A percentile compares a stretch with the other conserved stretches of the same genome.
These are phyloP conservation scores for Scaptomyza pallida DNA, from an alignment of 1,140 invertebrate species.

Conservation along the genomic window DNA sequence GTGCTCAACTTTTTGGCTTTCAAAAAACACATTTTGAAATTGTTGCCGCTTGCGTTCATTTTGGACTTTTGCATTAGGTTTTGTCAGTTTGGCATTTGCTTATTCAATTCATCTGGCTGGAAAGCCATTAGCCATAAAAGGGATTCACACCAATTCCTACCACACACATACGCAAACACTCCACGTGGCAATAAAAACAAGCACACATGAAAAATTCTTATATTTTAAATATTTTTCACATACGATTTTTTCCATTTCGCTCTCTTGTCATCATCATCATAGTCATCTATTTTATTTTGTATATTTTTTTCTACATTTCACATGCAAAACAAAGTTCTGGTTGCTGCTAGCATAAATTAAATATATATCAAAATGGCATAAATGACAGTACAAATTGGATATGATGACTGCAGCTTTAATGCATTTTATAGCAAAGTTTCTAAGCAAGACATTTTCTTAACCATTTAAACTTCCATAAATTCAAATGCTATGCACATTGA, in stretches of 20 bases:
- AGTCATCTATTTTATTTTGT: conserved; percentile 30
- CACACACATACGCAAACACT: background rate
- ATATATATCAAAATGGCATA: conserved; percentile 11
- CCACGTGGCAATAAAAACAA: conserved; percentile 36
- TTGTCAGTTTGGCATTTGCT: conserved; percentile 45
- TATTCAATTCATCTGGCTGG: conserved; percentile 58
- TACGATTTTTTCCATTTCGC: conserved; percentile 45
- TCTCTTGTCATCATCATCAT: conserved; percentile 38
- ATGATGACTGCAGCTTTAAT: background rate
- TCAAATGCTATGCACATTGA: background rate
- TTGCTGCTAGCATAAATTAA: conserved; percentile 33
- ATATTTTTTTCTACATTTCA: conserved; percentile 27
- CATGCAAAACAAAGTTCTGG: conserved; percentile 21
- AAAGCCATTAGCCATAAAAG: conserved; percentile 62
- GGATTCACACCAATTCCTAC: conserved; percentile 2
- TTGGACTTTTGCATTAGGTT: conserved; percentile 32
- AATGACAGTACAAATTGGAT: conserved; percentile 16
- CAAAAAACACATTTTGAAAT: conserved; percentile 57
- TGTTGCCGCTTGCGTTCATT: conserved; percentile 50
- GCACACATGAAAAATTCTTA: conserved; percentile 40
- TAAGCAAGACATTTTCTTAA: too few relatives aligned
- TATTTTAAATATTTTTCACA: conserved; percentile 70
- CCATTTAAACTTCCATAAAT: background rate
- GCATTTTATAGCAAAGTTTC: too few relatives aligned
- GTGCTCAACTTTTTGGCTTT: conserved; percentile 63